Conservation (phyloP, 2,797 vertebrate species). For the Sardinella longiceps region DNA sequence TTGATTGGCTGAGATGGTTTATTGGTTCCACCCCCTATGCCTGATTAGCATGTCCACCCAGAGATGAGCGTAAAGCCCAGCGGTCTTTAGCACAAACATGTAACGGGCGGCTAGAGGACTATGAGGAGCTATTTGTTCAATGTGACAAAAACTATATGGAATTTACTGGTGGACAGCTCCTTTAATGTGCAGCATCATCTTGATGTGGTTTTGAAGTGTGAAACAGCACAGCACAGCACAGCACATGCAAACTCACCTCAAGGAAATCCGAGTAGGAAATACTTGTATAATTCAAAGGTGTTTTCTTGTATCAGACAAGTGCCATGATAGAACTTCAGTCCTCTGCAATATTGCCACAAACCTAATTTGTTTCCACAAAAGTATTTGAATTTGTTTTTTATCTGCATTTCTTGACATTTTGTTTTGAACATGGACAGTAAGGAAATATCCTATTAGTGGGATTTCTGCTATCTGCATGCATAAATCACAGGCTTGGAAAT, state of each 20-base stretch:
- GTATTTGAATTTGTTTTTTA: constrained; percentile 50
- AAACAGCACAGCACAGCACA: constrained; percentile 4
- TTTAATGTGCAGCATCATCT: neutral
- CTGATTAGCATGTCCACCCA: neutral
- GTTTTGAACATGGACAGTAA: constrained; percentile 69
- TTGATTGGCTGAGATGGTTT: neutral
- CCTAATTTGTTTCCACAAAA: constrained; percentile 65
- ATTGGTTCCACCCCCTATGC: neutral
- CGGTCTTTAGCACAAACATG: neutral
- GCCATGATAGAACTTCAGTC: constrained; percentile 56
- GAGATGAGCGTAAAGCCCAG: neutral
- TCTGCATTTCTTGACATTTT: constrained; percentile 72
- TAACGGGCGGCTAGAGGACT: neutral
- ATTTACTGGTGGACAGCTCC: neutral
- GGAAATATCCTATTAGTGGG: constrained; percentile 75
- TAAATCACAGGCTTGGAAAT: constrained; percentile 74
- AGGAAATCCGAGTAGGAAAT: constrained; percentile 54
- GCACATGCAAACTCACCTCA: constrained; percentile 50
- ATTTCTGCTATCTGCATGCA: constrained; percentile 67
- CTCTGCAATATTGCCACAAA: constrained; percentile 58
- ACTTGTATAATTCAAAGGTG: constrained; percentile 51
- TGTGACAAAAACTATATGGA: neutral
- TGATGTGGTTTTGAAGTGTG: constrained; percentile 3
- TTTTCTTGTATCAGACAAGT: constrained; percentile 57
- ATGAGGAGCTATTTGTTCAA: neutral